These are phyloP conservation scores for Trileptium ribeirensis DNA, from an alignment of 2,888 invertebrate species.

Conservation along the genomic window DNA sequence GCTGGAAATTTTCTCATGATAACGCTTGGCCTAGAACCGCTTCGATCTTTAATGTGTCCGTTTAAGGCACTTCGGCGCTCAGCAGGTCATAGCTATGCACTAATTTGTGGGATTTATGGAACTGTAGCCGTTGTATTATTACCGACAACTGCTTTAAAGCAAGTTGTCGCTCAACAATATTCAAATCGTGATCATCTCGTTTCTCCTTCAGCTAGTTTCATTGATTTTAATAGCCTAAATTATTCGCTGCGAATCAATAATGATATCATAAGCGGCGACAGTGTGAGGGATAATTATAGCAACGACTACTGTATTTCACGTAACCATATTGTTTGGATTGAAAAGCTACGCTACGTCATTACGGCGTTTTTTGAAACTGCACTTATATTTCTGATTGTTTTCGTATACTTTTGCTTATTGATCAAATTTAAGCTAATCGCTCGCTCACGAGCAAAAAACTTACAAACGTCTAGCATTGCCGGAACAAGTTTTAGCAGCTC, in stretches of 20 bases:
- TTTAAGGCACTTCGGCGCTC: background rate
- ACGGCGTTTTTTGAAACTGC: slow-evolving; percentile 14
- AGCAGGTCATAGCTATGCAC: background rate
- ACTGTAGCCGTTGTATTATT: background rate
- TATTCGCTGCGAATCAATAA: background rate
- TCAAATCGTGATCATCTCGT: background rate
- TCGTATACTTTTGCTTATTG: slow-evolving; percentile 14
- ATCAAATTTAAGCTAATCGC: background rate
- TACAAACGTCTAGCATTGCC: background rate
- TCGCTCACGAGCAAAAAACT: background rate
- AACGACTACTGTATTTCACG: background rate
- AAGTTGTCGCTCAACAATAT: too few relatives aligned
- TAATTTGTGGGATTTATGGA: background rate
- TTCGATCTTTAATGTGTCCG: slow-evolving; percentile 15
- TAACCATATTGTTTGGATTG: background rate
- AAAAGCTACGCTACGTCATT: background rate
- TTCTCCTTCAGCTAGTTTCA: background rate
- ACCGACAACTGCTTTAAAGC: slow-evolving; percentile 6
- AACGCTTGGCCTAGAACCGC: slow-evolving; percentile 8
- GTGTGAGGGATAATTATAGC: background rate
- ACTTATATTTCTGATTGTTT: slow-evolving; percentile 5
- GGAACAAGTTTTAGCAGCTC: too few relatives aligned
- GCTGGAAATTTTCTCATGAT: slow-evolving; percentile 20
- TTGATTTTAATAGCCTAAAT: background rate
- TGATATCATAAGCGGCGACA: background rate